Conservation (phyloP, 2,888 invertebrate genomes). For the Lasius platythorax region DNA sequence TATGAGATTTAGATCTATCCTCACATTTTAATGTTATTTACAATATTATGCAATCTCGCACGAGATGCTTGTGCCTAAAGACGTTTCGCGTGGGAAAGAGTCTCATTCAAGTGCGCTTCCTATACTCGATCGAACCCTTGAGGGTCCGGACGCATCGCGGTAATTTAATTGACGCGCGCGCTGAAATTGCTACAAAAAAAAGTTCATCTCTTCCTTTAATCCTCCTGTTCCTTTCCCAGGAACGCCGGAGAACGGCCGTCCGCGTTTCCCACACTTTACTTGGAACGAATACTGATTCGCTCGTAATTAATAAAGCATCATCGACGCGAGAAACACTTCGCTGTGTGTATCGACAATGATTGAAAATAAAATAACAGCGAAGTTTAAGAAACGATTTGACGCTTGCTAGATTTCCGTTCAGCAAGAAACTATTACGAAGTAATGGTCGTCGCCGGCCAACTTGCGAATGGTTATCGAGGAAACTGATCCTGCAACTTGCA, state of each 20-base stretch:
- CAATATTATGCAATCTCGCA: constrained; percentile 55
- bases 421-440: background rate
- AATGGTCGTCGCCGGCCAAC: constrained; percentile 23
- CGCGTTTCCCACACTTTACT: constrained; percentile 67
- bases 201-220: constrained; percentile 79
- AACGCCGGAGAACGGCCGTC: constrained; percentile 59
- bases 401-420: background rate
- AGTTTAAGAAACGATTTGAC: background rate
- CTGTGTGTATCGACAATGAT: background rate
- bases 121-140: constrained; percentile 76
- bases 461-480: constrained; percentile 12
- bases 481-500: constrained; percentile 44
- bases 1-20: background rate
- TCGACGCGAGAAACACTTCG: background rate
- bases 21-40: background rate
- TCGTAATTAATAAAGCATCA: constrained; percentile 31
- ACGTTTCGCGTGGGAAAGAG: constrained; percentile 77
- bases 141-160: constrained; percentile 77
- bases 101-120: constrained; percentile 65
- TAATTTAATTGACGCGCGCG: constrained; percentile 82
- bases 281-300: constrained; percentile 45
- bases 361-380: background rate
- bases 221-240: constrained; percentile 81
- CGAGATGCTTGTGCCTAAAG: constrained; percentile 61
- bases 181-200: constrained; percentile 78